Conservation (phyloP, 2,888 invertebrate genomes). For the Atethmia centrago region DNA sequence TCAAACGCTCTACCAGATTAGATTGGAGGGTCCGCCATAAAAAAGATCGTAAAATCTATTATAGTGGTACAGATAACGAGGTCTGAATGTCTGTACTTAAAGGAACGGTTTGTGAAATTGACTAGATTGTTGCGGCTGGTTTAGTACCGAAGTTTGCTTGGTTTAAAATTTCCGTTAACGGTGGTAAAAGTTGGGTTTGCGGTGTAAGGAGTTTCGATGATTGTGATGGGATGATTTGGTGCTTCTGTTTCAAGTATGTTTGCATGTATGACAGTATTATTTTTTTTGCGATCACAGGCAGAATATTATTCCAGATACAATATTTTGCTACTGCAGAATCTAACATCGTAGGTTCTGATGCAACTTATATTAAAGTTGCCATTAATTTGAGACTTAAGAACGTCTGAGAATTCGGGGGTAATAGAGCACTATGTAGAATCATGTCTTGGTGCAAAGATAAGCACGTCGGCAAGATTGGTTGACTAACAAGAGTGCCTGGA, state of each 20-base stretch:
- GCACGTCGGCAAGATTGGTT: conserved; percentile 6
- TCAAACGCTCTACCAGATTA: conserved; percentile 73
- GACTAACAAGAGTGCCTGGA: neutral
- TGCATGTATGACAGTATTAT: too few species aligned
- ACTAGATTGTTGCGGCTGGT: conserved; percentile 46
- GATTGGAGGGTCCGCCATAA: conserved; percentile 72
- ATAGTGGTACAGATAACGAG: conserved; percentile 71
- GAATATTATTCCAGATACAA: too few species aligned
- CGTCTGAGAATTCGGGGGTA: neutral
- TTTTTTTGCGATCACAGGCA: too few species aligned
- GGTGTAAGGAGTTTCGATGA: conserved; percentile 20
- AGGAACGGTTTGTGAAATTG: conserved; percentile 74
- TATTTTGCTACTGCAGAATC: too few species aligned
- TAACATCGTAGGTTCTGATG: too few species aligned
- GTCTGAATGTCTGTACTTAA: conserved; percentile 72
- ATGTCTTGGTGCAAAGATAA: neutral
- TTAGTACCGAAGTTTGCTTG: conserved; percentile 40
- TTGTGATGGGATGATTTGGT: neutral
- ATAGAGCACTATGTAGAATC: neutral
- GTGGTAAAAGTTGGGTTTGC: conserved; percentile 34
- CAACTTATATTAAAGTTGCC: too few species aligned
- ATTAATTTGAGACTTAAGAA: too few species aligned
- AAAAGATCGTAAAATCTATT: conserved; percentile 73
- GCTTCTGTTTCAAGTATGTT: neutral
- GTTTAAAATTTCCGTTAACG: conserved; percentile 38